A percentile compares a stretch with the other conserved stretches of the same genome.
Conservation (phyloP, 2,113 vertebrate genomes). For the Pollachius pollachius region DNA sequence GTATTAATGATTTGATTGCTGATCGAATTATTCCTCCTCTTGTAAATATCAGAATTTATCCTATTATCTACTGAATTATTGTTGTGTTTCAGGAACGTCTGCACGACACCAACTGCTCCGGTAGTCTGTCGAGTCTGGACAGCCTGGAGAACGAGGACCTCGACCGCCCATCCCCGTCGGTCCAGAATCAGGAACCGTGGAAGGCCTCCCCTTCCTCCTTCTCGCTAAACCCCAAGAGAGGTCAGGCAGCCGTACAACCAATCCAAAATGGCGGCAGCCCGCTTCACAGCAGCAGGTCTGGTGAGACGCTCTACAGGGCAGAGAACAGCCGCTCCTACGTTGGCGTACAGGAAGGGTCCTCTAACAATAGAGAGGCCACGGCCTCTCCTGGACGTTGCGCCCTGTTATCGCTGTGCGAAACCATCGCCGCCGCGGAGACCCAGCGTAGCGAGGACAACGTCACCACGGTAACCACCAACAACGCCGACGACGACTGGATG, state of each 20-base stretch:
- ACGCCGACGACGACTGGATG: no score
- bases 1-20: no score
- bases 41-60: no score
- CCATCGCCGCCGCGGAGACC: constrained; percentile 3
- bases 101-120: constrained; percentile 72
- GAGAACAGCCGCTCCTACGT: no score
- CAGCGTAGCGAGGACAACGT: constrained; percentile 16
- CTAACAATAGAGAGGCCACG: constrained; percentile 8
- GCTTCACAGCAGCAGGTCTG: constrained; percentile 44
- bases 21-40: no score
- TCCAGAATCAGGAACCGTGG: no score
- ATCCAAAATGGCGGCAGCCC: constrained; percentile 35
- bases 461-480: no score
- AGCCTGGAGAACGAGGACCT: constrained; percentile 82
- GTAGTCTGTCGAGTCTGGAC: constrained; percentile 84
- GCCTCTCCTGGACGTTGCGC: constrained; percentile 23
- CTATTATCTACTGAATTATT: no score
- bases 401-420: constrained; percentile 32
- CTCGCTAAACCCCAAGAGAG: not conserved
- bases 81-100: constrained; percentile 75
- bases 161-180: constrained; percentile 53
- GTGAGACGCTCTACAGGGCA: constrained; percentile 56
- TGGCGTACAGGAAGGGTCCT: constrained; percentile 23
- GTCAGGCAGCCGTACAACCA: constrained; percentile 46
- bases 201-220: no score